Conservation (phyloP, 92 coral and sea anemone species). For the Chrysogorgia sp. region DNA sequence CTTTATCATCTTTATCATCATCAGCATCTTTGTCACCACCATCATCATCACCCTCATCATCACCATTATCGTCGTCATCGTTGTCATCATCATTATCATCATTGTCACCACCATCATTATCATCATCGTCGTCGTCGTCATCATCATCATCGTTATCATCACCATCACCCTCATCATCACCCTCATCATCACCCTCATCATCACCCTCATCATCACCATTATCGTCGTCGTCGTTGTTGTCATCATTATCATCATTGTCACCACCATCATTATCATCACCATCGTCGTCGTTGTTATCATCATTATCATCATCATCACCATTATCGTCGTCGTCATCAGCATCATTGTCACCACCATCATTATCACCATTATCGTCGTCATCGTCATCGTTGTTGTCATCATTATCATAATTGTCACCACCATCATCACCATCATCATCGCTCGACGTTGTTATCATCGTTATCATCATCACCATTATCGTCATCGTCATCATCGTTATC, state of each 20-base stretch:
- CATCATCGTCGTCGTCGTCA: background rate
- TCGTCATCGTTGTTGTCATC: no score
- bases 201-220: background rate
- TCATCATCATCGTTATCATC: background rate
- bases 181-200: background rate
- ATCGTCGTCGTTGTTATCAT: no score
- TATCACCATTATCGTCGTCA: no score
- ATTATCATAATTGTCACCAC: no score
- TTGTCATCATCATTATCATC: background rate
- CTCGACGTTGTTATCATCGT: no score
- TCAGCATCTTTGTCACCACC: background rate
- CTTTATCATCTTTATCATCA: background rate
- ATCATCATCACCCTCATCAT: slow-evolving; percentile 3
- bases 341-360: no score
- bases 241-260: background rate
- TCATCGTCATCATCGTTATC: no score
- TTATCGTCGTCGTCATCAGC: no score
- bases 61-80: background rate
- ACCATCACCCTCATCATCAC: background rate
- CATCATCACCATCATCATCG: no score
- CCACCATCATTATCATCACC: no score
- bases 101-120: background rate
- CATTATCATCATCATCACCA: no score
- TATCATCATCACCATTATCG: no score
- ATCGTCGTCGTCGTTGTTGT: background rate